phyloP scores from a whole-genome alignment of 92 coral and sea anemone species.

The Umimayanthus chanpuru region DNA sequence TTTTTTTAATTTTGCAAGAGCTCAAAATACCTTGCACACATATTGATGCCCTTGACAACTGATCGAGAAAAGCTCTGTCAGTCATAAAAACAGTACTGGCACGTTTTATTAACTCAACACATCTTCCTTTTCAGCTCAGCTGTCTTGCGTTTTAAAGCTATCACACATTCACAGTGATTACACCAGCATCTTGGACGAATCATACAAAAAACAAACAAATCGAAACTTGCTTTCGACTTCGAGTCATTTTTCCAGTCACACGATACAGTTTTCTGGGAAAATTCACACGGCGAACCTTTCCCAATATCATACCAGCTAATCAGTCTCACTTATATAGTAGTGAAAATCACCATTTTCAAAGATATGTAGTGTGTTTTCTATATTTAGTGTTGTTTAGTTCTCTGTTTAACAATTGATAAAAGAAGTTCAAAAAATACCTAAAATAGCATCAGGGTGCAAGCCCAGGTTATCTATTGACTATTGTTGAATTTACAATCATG shows the following conservation, averaged over 20 bases:
- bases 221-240: neutral
- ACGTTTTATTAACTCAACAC: neutral
- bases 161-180: neutral
- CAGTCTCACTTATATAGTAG: neutral
- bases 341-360: neutral
- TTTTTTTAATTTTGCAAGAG: slow-evolving; percentile 7
- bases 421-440: neutral
- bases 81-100: neutral
- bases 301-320: neutral
- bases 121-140: neutral
- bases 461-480: slow-evolving; percentile 1
- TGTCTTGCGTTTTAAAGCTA: neutral
- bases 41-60: slow-evolving; percentile 42
- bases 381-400: neutral
- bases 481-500: neutral
- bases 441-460: neutral
- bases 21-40: slow-evolving; percentile 7
- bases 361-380: neutral
- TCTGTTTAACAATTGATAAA: neutral
- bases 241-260: neutral
- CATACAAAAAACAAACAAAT: neutral
- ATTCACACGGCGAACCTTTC: neutral
- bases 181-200: neutral
- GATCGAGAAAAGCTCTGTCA: neutral
- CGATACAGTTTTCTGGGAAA: neutral